phyloP scores from a whole-genome alignment of 2,113 vertebrate species.

The Regulus satrapa region DNA sequence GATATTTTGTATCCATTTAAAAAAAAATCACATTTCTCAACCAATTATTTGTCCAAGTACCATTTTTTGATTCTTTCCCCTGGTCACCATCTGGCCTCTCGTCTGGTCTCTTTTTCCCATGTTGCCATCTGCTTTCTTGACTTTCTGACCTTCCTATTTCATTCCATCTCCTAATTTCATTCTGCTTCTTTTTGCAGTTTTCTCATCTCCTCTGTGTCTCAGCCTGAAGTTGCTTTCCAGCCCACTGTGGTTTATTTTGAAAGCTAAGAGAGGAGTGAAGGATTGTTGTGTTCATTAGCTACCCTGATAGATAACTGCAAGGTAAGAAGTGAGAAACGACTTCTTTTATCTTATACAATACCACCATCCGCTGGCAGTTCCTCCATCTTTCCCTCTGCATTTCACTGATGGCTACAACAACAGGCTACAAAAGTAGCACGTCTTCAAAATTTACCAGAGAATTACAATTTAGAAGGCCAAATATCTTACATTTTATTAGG shows the following conservation, averaged over 20 bases:
- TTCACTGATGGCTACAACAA: background rate
- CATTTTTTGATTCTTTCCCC: background rate
- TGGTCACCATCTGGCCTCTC: background rate
- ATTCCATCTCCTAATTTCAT: background rate
- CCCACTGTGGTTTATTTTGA: background rate
- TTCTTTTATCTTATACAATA: constrained; percentile 1
- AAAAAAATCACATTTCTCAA: background rate
- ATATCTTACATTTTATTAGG: background rate
- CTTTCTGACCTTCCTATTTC: background rate
- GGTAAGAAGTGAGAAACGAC: background rate
- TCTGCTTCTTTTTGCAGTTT: background rate
- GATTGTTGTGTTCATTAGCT: background rate
- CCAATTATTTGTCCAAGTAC: background rate
- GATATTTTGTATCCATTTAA: background rate
- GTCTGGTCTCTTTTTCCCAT: background rate
- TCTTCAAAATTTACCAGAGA: background rate
- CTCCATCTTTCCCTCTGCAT: background rate
- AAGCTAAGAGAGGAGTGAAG: background rate
- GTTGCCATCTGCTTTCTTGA: background rate
- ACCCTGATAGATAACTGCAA: background rate
- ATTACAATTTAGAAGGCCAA: background rate
- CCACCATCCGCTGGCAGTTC: constrained; percentile 20
- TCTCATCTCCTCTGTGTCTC: background rate
- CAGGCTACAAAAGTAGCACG: background rate
- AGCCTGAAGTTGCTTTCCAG: background rate